A percentile compares a stretch with the other conserved stretches of the same genome.
These are phyloP conservation scores for Pentamera pediparva DNA, from an alignment of 53 echinoderm and acorn worm species.

Conservation along the genomic window DNA sequence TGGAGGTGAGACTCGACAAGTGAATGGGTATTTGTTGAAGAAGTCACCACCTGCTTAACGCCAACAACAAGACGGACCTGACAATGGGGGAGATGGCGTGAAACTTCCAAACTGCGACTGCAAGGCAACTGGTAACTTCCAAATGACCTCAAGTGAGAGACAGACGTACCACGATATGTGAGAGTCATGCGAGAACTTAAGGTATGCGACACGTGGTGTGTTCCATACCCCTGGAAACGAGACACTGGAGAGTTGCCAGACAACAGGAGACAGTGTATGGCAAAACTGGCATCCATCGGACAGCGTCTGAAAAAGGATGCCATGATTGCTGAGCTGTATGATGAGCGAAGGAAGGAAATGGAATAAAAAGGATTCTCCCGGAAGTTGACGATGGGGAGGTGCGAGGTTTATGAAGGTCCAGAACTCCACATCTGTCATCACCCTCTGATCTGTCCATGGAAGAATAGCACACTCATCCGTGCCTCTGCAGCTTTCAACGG, in stretches of 20 bases:
- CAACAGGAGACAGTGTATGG: conserved; percentile 47
- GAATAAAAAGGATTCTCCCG: conserved; percentile 32
- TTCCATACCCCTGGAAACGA: conserved; percentile 58
- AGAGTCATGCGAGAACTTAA: conserved; percentile 52
- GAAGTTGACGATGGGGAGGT: not conserved
- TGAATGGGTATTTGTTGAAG: conserved; percentile 20
- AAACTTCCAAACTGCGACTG: conserved; percentile 23
- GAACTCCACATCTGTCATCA: conserved; percentile 46
- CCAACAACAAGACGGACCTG: conserved; percentile 30
- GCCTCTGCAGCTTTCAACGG: conserved; percentile 39
- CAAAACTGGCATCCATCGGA: conserved; percentile 41
- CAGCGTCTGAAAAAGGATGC: conserved; percentile 38
- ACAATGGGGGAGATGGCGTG: conserved; percentile 38
- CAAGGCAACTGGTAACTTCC: not conserved
- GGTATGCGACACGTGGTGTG: conserved; percentile 36
- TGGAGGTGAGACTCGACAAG: conserved; percentile 16
- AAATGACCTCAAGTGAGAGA: conserved; percentile 1
- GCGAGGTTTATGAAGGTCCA: conserved; percentile 20
- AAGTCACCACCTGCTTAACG: conserved; percentile 46
- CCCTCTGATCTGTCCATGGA: conserved; percentile 27
- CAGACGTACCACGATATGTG: conserved; percentile 1
- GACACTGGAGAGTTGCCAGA: conserved; percentile 48
- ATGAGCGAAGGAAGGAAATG: conserved; percentile 43
- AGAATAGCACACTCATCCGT: conserved; percentile 38
- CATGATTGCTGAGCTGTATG: conserved; percentile 41